Evolutionary conservation across 2,797 vertebrate genomes (phyloP), one percentile per base, ranked within the genome.

Genomic region (Antennarius maculatus): DNA sequence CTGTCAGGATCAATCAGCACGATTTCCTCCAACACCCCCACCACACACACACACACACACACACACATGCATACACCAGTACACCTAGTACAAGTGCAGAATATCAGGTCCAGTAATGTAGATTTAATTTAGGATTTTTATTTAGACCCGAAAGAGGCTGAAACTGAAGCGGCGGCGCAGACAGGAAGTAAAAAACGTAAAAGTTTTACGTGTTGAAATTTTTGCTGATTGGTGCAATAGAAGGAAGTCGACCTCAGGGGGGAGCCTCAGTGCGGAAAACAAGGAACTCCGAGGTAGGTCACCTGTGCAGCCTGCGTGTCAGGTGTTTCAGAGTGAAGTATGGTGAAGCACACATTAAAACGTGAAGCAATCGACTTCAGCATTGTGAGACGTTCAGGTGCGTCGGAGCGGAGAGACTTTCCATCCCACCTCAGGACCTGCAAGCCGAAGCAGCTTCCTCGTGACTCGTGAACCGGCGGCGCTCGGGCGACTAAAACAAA

Each of bases 401-500:
- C 51, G 48, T 58, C 54, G 65, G 72, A 55, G 68, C 31, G 27
- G 12, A n/a, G n/a, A 69, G 43, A 69, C 63, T 81, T 79, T 77
- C 77, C 83, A 66, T 69, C 67, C 58, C 41, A 52, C 50, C 55
- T 54, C 54, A 64, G 59, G 66, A 72, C 76, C 71, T 42, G 58
- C 58, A 67, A 70, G 49, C 71, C 51, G 58, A 54, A 54, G 45
- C 66, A 56, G 65, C 68, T 77, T 75, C 63, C 54, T 66, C 45
- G 52, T 46, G 7, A 55, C 53, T 16, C 46, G 77, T 69, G 62
- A 47, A 60, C 85, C 43, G 46, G 59, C 61, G 70, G 60, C 39
- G 69, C 75, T 65, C 50, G 81, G 83, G 77, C 64, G 84, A 90
- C 74, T 79, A 77, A 83, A 88, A 81, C 66, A 37, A 92, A 92